Conservation (phyloP, 2,113 vertebrate species). For the Plectropomus leopardus region DNA sequence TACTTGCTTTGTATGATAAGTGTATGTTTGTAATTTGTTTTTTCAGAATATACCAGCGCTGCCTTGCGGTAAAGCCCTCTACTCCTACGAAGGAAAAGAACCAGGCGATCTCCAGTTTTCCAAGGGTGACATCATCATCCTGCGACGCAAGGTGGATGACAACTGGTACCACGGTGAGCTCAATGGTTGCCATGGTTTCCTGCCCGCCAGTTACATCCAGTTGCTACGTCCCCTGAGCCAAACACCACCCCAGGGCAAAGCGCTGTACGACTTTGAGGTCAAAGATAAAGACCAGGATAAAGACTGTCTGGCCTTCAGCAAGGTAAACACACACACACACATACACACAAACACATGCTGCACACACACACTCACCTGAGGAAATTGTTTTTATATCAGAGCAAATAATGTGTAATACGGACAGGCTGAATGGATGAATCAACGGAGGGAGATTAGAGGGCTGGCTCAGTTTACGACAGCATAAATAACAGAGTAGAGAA, state of each 20-base stretch:
- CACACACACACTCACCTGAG: conserved; percentile 2
- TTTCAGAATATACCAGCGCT: conserved; percentile 92
- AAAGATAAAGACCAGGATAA: conserved; percentile 98
- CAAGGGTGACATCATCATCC: conserved; percentile 96
- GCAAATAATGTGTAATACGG: neutral
- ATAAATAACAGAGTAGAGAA: conserved; percentile 29
- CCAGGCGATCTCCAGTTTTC: conserved; percentile 96
- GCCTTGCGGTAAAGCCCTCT: conserved; percentile 95
- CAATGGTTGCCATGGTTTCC: conserved; percentile 93
- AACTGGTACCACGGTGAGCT: conserved; percentile 98
- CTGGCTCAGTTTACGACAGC: conserved; percentile 30
- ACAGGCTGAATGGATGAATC: neutral
- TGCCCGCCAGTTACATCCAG: conserved; percentile 97
- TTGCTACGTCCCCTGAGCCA: conserved; percentile 92
- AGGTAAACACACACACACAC: conserved; percentile 89
- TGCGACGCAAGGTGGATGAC: conserved; percentile 94
- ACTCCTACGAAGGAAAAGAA: conserved; percentile 96
- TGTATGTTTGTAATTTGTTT: conserved; percentile 1
- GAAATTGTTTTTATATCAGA: conserved; percentile 14
- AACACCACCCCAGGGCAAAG: conserved; percentile 95
- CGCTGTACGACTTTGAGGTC: conserved; percentile 98
- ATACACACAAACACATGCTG: neutral
- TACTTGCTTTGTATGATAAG: neutral
- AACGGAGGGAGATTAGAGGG: conserved; percentile 12
- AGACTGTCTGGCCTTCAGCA: conserved; percentile 97